A percentile compares a stretch with the other conserved stretches of the same genome.
Conservation (phyloP, 2,113 vertebrate genomes). For the Channa argus region DNA sequence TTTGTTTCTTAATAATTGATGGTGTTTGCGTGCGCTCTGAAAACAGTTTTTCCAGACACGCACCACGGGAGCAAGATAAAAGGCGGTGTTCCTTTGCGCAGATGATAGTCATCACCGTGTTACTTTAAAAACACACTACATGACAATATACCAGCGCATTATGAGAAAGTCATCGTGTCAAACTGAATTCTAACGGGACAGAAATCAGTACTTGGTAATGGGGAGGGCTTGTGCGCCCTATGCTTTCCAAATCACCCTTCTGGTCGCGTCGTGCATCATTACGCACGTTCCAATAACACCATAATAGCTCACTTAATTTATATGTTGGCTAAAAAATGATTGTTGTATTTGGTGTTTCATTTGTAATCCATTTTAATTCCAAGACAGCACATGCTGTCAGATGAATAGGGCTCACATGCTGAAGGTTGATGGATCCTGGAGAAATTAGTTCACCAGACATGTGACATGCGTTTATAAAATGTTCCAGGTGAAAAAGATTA, state of each 20-base stretch:
- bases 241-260: constrained; percentile 61
- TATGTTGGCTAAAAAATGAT: constrained; percentile 44
- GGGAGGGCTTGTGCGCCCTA: constrained; percentile 29
- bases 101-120: constrained; percentile 76
- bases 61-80: constrained; percentile 73
- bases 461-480: background rate
- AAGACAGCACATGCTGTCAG: constrained; percentile 33
- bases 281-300: constrained; percentile 74
- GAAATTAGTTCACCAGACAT: background rate
- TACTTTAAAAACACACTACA: constrained; percentile 72
- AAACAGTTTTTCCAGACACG: constrained; percentile 84
- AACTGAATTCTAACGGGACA: constrained; percentile 64
- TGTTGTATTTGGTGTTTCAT: constrained; percentile 47
- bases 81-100: constrained; percentile 69
- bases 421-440: background rate
- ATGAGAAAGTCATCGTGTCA: constrained; percentile 71
- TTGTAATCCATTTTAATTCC: constrained; percentile 42
- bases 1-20: constrained; percentile 84
- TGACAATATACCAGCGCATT: constrained; percentile 67
- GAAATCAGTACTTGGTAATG: constrained; percentile 46
- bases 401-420: constrained; percentile 26
- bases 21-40: constrained; percentile 81
- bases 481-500: constrained; percentile 7
- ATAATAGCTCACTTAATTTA: constrained; percentile 69
- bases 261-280: constrained; percentile 66